Evolutionary conservation across 37 sponge, comb jelly and placozoan species (phyloP), one percentile per base, ranked within the genome.

Genomic region (Chondrosia reniformis): DNA sequence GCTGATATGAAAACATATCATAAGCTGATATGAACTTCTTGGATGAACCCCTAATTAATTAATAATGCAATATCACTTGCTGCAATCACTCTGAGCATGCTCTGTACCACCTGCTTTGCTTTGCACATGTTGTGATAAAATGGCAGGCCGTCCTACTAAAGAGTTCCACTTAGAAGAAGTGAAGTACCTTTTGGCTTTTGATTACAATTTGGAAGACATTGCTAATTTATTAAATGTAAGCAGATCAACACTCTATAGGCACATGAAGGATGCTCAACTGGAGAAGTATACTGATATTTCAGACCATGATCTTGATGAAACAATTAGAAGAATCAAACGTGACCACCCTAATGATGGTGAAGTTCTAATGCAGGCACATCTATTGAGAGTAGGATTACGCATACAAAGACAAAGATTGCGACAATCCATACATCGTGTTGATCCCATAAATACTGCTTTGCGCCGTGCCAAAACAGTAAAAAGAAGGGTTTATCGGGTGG

Each of bases 381-480:
- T 69, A 39, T 34, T 69, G 36, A 69, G 72, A 21, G 37, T 34
- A 40, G 72, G 72, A 9, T 24, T 69, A 36, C 43, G 72, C 41
- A 34, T 85, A 6, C 80, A 62, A n/a, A 54, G 86, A 56, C n/a
- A 71, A 15, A 28, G 81, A n/a, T n/a, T 85, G 45, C 43, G 86
- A 71, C 24, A 33, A n/a, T 36, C 86, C 13, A 65, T 85, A 22
- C 67, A 76, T 28, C 52, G 86, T 30, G 76, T 80, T 6, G 86
- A 85, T 33, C 86, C 86, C 6, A n/a, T 59, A 17, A 73, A 57
- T 33, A 67, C 73, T 33, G 74, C 81, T 28, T 13, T 73, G 15
- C 24, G 86, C 5, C 33, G 81, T 4, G 8, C 75, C 17, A 32
- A 27, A 30, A 57, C 86, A 38, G 54, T 85, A 45, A 62, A 74